phyloP scores from a whole-genome alignment of 2,888 invertebrate species.

The Blastobasis adustella region DNA sequence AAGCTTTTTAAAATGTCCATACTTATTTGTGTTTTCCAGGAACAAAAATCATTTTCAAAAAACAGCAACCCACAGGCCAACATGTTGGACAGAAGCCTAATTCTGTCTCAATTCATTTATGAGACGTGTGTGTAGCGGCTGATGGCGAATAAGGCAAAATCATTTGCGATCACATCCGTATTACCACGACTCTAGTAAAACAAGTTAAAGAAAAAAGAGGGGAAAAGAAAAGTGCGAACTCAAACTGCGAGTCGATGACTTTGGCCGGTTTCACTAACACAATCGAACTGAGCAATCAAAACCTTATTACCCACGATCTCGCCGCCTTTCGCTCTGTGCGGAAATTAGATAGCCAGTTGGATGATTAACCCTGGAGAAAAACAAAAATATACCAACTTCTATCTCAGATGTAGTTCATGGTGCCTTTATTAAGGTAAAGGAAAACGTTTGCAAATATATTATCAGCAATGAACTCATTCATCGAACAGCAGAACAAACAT shows the following conservation, averaged over 20 bases:
- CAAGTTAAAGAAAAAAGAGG: neutral
- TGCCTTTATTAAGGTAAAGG: too few species aligned
- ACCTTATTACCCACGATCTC: slow-evolving; percentile 3
- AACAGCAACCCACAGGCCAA: too few species aligned
- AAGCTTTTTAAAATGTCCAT: too few species aligned
- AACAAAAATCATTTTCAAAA: too few species aligned
- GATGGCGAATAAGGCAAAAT: neutral
- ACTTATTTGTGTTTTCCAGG: too few species aligned
- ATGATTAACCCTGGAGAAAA: slow-evolving; percentile 5
- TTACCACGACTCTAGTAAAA: neutral
- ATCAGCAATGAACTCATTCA: too few species aligned
- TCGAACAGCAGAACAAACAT: too few species aligned
- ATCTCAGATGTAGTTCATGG: too few species aligned
- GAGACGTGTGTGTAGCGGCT: too few species aligned
- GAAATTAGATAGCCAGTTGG: slow-evolving; percentile 6
- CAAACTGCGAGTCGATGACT: neutral
- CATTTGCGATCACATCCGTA: neutral
- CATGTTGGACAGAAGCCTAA: too few species aligned
- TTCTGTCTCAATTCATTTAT: too few species aligned
- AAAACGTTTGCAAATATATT: too few species aligned
- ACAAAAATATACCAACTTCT: neutral
- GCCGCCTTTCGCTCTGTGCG: neutral
- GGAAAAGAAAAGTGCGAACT: neutral
- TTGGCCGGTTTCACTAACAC: neutral
- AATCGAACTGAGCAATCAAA: slow-evolving; percentile 3